Evolutionary conservation across 2,797 vertebrate genomes (phyloP), one percentile per base, ranked within the genome.

Genomic region (Hydrophis major): DNA sequence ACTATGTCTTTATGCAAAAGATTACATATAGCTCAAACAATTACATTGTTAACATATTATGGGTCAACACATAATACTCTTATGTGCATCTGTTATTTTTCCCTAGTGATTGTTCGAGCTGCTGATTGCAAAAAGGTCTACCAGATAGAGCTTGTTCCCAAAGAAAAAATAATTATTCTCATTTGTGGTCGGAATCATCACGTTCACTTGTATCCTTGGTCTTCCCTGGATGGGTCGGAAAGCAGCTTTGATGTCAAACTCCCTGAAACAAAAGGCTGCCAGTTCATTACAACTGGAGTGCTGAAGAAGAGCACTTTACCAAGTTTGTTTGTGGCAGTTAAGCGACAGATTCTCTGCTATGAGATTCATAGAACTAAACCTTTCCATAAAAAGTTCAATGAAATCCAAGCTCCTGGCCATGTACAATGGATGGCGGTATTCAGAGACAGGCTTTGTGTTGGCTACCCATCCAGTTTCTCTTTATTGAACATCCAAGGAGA

Each of bases 391-490:
- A 98, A 97, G 97, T 96, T 99, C 96, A 98, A 96, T 98, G 99
- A 99, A 97, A 97, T 99, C 89, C 98, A 98, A 97, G 98, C 99
- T 5, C 98, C 99, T 0, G 99, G 99, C 7, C 87, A 88, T 87
- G 98, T 98, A 88, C 99, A 99, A 98, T 99, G 99, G 98, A 97
- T 99, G 97, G 97, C 98, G 22, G 97, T 99, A 95, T 97, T 99
- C 94, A 98, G 98, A 94, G 98, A 99, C 96, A 98, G 98, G 83
- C 98, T 99, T 78, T 99, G 99, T 50, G 98, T 99, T 57, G 99
- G 99, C 89, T 99, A 99, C 96, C 98, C 98, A 0, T 99, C 99
- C 2, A 99, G 99, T 95, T 99, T 99, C 95, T 98, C 98, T 89
- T 97, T 99, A 94, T 97, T 99, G 95, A 98, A 98, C 95, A 98